A percentile compares a stretch with the other conserved stretches of the same genome.
phyloP scores from a whole-genome alignment of 2,797 vertebrate species.

The Denticeps clupeoides region DNA sequence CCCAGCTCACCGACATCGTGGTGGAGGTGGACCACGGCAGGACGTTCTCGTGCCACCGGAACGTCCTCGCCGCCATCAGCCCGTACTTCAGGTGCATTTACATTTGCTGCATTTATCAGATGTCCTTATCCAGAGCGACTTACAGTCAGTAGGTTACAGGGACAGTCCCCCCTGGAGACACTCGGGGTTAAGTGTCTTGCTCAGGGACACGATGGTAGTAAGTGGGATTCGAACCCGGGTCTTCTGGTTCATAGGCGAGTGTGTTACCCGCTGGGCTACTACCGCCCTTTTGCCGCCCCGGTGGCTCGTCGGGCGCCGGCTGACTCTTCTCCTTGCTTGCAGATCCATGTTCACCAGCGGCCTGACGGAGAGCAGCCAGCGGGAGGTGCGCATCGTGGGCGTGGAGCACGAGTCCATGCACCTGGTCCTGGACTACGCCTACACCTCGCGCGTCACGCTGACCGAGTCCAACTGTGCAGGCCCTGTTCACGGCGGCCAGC shows the following conservation, averaged over 20 bases:
- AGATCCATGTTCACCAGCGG: slow-evolving; percentile 99
- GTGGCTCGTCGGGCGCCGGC: background rate
- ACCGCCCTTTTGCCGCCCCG: too few relatives aligned
- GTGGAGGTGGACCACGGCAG: slow-evolving; percentile 96
- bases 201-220: too few relatives aligned
- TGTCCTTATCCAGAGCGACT: too few relatives aligned
- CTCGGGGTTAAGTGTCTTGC: too few relatives aligned
- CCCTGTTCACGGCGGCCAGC: slow-evolving; percentile 96
- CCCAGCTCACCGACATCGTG: slow-evolving; percentile 93
- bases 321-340: slow-evolving; percentile 13
- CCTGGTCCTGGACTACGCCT: slow-evolving; percentile 94
- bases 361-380: slow-evolving; percentile 98
- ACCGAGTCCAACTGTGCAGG: slow-evolving; percentile 95
- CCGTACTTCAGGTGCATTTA: slow-evolving; percentile 99
- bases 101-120: too few relatives aligned
- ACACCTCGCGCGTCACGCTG: slow-evolving; percentile 85
- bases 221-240: too few relatives aligned
- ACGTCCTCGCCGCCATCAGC: slow-evolving; percentile 97
- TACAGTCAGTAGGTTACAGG: too few relatives aligned
- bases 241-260: too few relatives aligned
- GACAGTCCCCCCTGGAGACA: too few relatives aligned
- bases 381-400: slow-evolving; percentile 88
- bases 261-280: too few relatives aligned
- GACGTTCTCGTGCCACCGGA: slow-evolving; percentile 94
- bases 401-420: slow-evolving; percentile 98